These are phyloP conservation scores for Plecotus auritus DNA, from an alignment of 2,113 vertebrate species.

Conservation along the genomic window DNA sequence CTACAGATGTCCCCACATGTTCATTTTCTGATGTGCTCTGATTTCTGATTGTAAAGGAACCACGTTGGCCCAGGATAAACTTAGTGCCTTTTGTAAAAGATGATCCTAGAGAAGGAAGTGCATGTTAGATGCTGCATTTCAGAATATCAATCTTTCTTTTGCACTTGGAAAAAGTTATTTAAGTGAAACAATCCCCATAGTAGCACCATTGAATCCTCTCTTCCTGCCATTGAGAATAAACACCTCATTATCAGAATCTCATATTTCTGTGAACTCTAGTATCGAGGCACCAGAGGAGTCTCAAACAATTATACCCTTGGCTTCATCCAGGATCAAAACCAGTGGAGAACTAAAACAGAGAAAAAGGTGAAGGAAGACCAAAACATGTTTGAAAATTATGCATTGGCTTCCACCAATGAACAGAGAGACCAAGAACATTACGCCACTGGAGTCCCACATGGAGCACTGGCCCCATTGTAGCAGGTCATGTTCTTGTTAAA, in stretches of 20 bases:
- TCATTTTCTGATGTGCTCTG: background rate
- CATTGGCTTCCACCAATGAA: background rate
- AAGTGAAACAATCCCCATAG: background rate
- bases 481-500: background rate
- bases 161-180: background rate
- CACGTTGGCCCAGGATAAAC: background rate
- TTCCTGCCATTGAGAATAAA: background rate
- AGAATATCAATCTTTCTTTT: background rate
- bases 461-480: background rate
- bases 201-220: background rate
- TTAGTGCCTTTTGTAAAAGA: background rate
- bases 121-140: background rate
- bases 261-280: background rate
- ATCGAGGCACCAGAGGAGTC: background rate
- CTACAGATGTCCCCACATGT: background rate
- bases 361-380: background rate
- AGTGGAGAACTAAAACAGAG: background rate
- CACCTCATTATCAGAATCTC: background rate
- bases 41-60: background rate
- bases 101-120: background rate
- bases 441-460: accelerated
- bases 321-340: background rate
- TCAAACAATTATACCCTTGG: background rate
- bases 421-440: background rate
- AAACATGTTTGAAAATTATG: background rate